Conservation (phyloP, 2,797 vertebrate species). For the Phrynocephalus guinanensis region DNA sequence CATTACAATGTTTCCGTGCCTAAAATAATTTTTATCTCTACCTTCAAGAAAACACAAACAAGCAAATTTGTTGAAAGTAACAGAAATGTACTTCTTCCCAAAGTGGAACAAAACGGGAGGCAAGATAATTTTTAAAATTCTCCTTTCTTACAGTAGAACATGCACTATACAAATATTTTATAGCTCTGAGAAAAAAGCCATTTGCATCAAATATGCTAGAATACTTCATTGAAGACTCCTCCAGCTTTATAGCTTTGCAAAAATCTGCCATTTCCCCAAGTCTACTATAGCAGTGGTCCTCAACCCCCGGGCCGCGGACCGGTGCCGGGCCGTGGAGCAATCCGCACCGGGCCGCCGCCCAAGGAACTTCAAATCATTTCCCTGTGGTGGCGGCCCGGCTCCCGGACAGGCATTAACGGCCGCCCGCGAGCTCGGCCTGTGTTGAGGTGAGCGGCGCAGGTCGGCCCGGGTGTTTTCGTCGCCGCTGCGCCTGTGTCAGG, state of each 20-base stretch:
- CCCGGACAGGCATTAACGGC: too few species aligned
- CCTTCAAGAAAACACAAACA: rapidly evolving
- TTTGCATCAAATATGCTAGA: background rate
- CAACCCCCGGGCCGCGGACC: too few species aligned
- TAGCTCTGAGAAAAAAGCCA: background rate
- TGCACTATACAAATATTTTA: rapidly evolving
- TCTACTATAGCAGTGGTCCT: rapidly evolving
- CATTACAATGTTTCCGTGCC: background rate
- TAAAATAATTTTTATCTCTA: background rate
- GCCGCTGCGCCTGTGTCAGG: too few species aligned
- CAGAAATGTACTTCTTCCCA: background rate
- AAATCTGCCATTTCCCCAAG: background rate
- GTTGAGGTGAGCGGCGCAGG: too few species aligned
- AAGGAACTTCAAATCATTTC: too few species aligned
- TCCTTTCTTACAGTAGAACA: background rate
- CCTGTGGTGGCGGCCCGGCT: too few species aligned
- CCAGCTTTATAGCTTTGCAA: background rate
- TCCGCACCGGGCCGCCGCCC: too few species aligned
- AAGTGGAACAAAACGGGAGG: background rate
- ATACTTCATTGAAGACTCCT: background rate
- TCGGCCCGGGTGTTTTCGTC: too few species aligned
- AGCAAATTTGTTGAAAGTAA: conserved; percentile 1
- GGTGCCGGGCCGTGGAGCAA: too few species aligned
- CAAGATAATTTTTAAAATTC: background rate
- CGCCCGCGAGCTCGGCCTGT: too few species aligned